These are phyloP conservation scores for Megalops atlanticus DNA, from an alignment of 2,113 vertebrate species.

Conservation along the genomic window DNA sequence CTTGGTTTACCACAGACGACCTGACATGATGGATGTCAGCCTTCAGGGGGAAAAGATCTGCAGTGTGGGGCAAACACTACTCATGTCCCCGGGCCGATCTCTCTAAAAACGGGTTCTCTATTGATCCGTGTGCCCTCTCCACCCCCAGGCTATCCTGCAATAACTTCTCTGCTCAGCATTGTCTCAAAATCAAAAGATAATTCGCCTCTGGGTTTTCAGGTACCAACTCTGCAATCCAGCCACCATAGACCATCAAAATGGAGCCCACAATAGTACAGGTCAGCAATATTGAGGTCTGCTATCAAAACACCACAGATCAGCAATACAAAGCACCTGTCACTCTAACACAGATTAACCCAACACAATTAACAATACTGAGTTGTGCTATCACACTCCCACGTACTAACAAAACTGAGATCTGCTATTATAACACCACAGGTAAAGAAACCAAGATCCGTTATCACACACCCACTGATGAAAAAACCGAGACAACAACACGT, in stretches of 20 bases:
- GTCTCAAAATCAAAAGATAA: neutral
- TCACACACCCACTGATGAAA: too few relatives aligned
- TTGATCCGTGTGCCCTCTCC: neutral
- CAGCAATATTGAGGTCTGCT: too few relatives aligned
- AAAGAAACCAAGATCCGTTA: too few relatives aligned
- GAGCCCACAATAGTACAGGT: too few relatives aligned
- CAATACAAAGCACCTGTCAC: too few relatives aligned
- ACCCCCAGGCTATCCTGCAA: neutral
- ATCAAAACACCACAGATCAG: too few relatives aligned
- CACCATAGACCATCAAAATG: neutral
- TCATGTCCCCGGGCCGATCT: neutral
- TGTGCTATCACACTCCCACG: too few relatives aligned
- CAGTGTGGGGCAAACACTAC: neutral
- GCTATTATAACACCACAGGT: too few relatives aligned
- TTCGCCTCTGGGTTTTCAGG: neutral
- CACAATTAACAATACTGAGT: too few relatives aligned
- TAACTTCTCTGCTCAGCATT: neutral
- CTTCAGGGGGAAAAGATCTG: constrained; percentile 43
- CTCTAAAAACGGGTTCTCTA: neutral
- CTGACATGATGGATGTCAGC: constrained; percentile 53
- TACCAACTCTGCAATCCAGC: neutral
- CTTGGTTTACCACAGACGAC: constrained; percentile 31
- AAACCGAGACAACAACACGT: too few relatives aligned
- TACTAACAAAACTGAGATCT: too few relatives aligned
- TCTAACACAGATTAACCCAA: too few relatives aligned